phyloP scores from a whole-genome alignment of 2,888 invertebrate species.

The Acronicta aceris region DNA sequence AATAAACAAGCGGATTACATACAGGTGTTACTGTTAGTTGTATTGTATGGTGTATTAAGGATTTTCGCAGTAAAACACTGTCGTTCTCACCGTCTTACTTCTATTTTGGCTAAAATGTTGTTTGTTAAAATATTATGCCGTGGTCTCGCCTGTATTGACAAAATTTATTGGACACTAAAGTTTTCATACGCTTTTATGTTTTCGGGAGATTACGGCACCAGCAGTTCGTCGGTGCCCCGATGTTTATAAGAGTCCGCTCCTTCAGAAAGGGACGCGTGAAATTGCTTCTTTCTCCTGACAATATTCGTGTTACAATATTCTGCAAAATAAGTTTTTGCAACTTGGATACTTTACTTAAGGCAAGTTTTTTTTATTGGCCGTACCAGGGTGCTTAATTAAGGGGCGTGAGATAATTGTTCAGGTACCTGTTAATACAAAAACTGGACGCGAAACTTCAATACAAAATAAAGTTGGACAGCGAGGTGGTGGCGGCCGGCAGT shows the following conservation, averaged over 20 bases:
- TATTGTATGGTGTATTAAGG: slow-evolving; percentile 5
- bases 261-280: slow-evolving; percentile 68
- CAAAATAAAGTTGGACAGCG: slow-evolving; percentile 68
- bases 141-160: slow-evolving; percentile 74
- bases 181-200: slow-evolving; percentile 83
- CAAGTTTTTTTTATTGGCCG: slow-evolving; percentile 13
- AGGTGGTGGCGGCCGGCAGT: slow-evolving; percentile 52
- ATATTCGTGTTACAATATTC: slow-evolving; percentile 67
- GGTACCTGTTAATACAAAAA: slow-evolving; percentile 62
- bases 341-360: neutral
- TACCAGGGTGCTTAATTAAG: slow-evolving; percentile 37
- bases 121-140: slow-evolving; percentile 65
- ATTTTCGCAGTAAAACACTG: slow-evolving; percentile 8
- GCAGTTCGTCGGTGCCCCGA: slow-evolving; percentile 69
- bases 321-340: slow-evolving; percentile 59
- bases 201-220: slow-evolving; percentile 78
- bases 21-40: neutral
- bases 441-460: slow-evolving; percentile 58
- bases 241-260: slow-evolving; percentile 74
- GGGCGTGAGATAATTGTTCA: slow-evolving; percentile 39
- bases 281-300: slow-evolving; percentile 70
- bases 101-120: slow-evolving; percentile 57
- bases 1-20: neutral
- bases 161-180: slow-evolving; percentile 83
- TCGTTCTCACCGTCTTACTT: slow-evolving; percentile 7